Base-by-base conservation (phyloP, 1,140 invertebrate species). In the Arctopsyche grandis region DNA sequence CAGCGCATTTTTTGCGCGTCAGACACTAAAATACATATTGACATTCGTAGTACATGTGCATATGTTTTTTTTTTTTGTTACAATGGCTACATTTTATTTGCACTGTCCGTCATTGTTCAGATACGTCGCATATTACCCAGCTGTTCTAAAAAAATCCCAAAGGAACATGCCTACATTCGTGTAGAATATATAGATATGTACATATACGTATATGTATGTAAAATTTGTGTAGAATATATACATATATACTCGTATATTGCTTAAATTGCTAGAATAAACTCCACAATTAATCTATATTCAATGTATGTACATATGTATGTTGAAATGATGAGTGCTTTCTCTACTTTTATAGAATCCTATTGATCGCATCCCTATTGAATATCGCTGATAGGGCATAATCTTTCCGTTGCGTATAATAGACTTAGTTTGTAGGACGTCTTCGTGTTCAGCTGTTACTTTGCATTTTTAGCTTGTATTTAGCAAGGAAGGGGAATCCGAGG, bases 381-480 rank as follows among this genome's bases (percentile, higher is more conserved):
- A 66, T 66, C 14, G 24, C 10, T 22, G 21, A 66, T 26, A 26
- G 24, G 63, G 63, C 10, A 66, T 26, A 26, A 66, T 66, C 63
- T 10, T 12, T 22, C 12, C 63, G 21, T 66, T 66, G 12, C 63
- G 24, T 12, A 66, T 22, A 66, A 66, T 66, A 24, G 63, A 22
- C 5, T 16, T 21, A 26, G 63, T 14, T 66, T 66, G 63, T 66
- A 66, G 24, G 63, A 66, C 63, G 24, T 26, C 29, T 24, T 9
- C 69, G 10, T 10, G 24, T 52, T 71, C 69, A 71, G 69, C 69
- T 71, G 69, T 71, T 71, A n/a, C 46, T 71, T 71, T 71, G 69
- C 69, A 71, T 71, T 71, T 69, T 71, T 52, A 10, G 10, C 12
- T 12, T 70, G 24, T 14, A 14, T 19, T 63, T 58, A 9, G 5